These are phyloP conservation scores for Tetrax tetrax DNA, from an alignment of 2,113 vertebrate species.

Conservation along the genomic window DNA sequence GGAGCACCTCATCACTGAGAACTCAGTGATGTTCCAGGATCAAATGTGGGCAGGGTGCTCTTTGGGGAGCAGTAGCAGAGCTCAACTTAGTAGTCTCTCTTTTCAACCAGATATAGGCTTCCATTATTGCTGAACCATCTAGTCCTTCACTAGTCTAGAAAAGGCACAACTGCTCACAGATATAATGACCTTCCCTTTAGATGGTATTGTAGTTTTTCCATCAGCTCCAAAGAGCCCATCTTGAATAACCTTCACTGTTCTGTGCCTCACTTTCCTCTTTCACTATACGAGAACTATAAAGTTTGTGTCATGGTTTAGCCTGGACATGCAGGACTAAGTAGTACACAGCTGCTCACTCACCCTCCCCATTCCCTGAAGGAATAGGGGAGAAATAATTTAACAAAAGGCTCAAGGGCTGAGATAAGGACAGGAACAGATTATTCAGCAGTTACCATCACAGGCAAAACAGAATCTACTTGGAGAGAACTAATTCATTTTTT, in stretches of 20 bases:
- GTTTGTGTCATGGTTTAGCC: neutral
- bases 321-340: too few species aligned
- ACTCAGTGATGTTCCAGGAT: neutral
- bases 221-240: neutral
- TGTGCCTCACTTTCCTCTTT: neutral
- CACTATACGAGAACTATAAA: neutral
- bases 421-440: too few species aligned
- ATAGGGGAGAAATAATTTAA: too few species aligned
- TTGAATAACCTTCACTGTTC: neutral
- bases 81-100: neutral
- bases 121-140: neutral
- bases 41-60: neutral
- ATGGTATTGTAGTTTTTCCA: neutral
- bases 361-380: too few species aligned
- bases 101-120: neutral
- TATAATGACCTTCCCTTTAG: neutral
- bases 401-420: too few species aligned
- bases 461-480: too few species aligned
- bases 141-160: neutral
- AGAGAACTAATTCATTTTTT: too few species aligned
- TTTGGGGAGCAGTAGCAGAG: neutral
- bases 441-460: too few species aligned
- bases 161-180: neutral
- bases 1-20: neutral
- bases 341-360: too few species aligned